Percentiles rank a stretch among this genome's conserved stretches.
Evolutionary conservation across 2,888 invertebrate species (phyloP).

Genomic region (Stenodera caucasica): DNA sequence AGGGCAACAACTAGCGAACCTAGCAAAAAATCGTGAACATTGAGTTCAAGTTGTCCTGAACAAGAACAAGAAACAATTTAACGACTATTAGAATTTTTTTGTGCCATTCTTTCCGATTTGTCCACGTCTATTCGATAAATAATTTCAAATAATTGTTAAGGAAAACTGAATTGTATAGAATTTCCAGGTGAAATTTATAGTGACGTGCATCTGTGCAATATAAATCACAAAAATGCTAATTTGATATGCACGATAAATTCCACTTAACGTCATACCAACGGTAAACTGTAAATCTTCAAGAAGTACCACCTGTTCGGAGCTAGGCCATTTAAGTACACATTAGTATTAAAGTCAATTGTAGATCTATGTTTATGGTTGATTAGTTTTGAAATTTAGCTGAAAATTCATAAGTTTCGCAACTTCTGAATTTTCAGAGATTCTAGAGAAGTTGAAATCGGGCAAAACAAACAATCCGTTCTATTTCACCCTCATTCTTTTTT

Average conservation of each 20-base stretch:
- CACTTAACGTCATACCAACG: conserved; percentile 5
- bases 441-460: no score
- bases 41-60: background rate
- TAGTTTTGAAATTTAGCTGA: no score
- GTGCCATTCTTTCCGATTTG: background rate
- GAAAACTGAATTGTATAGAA: background rate
- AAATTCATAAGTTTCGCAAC: no score
- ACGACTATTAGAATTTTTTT: background rate
- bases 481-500: no score
- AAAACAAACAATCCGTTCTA: no score
- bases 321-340: no score
- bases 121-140: no score
- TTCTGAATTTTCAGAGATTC: no score
- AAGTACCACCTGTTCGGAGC: conserved; percentile 5
- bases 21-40: background rate
- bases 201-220: background rate
- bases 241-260: conserved; percentile 11
- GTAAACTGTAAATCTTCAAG: conserved; percentile 10
- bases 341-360: no score
- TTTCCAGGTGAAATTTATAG: conserved; percentile 1
- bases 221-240: conserved; percentile 14
- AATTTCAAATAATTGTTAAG: background rate
- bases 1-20: background rate
- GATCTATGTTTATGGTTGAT: no score
- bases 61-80: background rate